Conservation (phyloP, 1,140 invertebrate species). For the Brevipalpus yothersi region DNA sequence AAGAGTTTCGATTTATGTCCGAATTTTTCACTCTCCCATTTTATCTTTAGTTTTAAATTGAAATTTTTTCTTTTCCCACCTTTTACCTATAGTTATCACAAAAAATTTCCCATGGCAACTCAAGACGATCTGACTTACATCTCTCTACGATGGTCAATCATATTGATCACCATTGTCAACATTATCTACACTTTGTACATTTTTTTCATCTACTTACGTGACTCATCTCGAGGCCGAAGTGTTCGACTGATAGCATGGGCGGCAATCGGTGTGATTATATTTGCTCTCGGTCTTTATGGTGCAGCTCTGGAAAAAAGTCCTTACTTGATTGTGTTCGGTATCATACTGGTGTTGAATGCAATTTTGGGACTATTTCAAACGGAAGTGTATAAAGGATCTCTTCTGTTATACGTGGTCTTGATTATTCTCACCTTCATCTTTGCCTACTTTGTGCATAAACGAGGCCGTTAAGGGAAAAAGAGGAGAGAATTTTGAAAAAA, state of each 20-base stretch:
- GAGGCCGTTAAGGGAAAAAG: background rate
- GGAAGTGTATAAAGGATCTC: background rate
- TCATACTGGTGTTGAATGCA: background rate
- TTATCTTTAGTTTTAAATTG: too few relatives aligned
- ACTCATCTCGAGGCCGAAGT: background rate
- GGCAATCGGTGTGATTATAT: background rate
- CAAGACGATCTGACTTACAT: background rate
- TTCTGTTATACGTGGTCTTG: background rate
- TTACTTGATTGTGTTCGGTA: background rate
- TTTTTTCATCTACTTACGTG: background rate
- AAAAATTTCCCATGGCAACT: background rate
- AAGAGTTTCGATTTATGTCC: too few relatives aligned
- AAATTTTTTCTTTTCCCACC: too few relatives aligned
- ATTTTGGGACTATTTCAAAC: background rate
- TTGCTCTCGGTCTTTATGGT: background rate
- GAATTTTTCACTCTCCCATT: too few relatives aligned
- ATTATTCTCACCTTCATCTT: background rate
- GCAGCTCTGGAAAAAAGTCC: background rate
- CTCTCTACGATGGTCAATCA: background rate
- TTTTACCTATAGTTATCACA: too few relatives aligned
- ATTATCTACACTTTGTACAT: background rate
- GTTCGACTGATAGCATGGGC: background rate
- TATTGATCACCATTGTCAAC: background rate
- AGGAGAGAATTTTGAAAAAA: too few relatives aligned
- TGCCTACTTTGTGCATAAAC: background rate